These are phyloP conservation scores for Amphipyra tragopoginis DNA, from an alignment of 2,888 invertebrate genomes.

Conservation along the genomic window DNA sequence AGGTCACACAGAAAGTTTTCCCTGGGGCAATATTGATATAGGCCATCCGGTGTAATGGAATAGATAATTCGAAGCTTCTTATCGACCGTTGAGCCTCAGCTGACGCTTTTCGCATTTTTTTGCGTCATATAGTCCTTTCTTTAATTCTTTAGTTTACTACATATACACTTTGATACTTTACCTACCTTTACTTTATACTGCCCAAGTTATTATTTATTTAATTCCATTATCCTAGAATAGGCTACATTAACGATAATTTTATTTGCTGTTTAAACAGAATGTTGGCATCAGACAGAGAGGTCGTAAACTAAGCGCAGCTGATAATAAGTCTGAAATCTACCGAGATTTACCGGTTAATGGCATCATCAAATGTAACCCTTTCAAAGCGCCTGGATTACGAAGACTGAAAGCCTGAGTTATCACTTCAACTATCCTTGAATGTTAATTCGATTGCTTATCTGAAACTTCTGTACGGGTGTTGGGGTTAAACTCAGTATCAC, in stretches of 20 bases:
- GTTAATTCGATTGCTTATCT: slow-evolving; percentile 60
- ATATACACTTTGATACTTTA: slow-evolving; percentile 10
- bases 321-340: slow-evolving; percentile 61
- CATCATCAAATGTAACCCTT: slow-evolving; percentile 50
- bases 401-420: slow-evolving; percentile 47
- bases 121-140: slow-evolving; percentile 16
- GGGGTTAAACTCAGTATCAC: slow-evolving; percentile 17
- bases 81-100: slow-evolving; percentile 47
- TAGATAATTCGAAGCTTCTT: slow-evolving; percentile 65
- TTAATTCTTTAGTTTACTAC: slow-evolving; percentile 23
- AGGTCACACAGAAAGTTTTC: slow-evolving; percentile 56
- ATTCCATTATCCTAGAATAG: slow-evolving; percentile 39
- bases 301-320: slow-evolving; percentile 56
- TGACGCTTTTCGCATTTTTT: slow-evolving; percentile 31
- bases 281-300: slow-evolving; percentile 31
- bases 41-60: slow-evolving; percentile 64
- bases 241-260: slow-evolving; percentile 50
- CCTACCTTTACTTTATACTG: slow-evolving; percentile 15
- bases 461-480: slow-evolving; percentile 23
- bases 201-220: slow-evolving; percentile 44
- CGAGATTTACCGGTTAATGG: slow-evolving; percentile 52
- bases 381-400: slow-evolving; percentile 41
- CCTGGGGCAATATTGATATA: slow-evolving; percentile 61
- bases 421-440: slow-evolving; percentile 55
- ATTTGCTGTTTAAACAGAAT: slow-evolving; percentile 53